These are phyloP conservation scores for Chironomus tepperi DNA, from an alignment of 1,140 invertebrate genomes.

Conservation along the genomic window DNA sequence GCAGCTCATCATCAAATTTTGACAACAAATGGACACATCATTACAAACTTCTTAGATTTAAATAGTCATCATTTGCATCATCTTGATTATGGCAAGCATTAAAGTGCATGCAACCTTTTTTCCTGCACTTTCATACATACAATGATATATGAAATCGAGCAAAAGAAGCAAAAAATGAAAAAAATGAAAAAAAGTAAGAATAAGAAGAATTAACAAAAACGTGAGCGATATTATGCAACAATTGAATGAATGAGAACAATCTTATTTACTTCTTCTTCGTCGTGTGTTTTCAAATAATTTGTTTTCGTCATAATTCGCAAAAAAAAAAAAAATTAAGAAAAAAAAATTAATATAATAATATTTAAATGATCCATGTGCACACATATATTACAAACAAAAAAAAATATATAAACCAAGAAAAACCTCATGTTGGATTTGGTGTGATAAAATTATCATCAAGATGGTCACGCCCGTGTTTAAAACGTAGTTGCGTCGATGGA, in stretches of 20 bases:
- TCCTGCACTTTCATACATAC: background rate
- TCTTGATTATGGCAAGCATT: constrained; percentile 23
- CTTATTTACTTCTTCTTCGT: constrained; percentile 12
- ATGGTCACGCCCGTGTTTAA: background rate
- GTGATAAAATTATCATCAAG: background rate
- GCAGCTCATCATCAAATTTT: constrained; percentile 22
- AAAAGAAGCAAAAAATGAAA: background rate
- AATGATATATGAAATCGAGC: constrained; percentile 2
- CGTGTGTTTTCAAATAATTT: constrained; percentile 1
- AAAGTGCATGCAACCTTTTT: background rate
- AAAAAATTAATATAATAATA: background rate
- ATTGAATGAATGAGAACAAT: background rate
- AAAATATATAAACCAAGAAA: background rate
- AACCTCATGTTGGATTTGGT: background rate
- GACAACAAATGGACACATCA: constrained; percentile 23
- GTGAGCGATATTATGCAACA: background rate
- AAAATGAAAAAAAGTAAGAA: background rate
- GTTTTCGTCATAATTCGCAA: background rate
- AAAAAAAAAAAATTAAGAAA: background rate
- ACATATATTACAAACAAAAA: background rate
- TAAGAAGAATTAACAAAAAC: background rate
- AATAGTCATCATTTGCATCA: constrained; percentile 21
- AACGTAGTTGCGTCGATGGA: background rate
- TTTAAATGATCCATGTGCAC: constrained; percentile 7
- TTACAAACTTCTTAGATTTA: constrained; percentile 23